Percentiles rank a stretch among this genome's conserved stretches.
phyloP scores from a whole-genome alignment of 2,888 invertebrate species.

The Alcis repandata region DNA sequence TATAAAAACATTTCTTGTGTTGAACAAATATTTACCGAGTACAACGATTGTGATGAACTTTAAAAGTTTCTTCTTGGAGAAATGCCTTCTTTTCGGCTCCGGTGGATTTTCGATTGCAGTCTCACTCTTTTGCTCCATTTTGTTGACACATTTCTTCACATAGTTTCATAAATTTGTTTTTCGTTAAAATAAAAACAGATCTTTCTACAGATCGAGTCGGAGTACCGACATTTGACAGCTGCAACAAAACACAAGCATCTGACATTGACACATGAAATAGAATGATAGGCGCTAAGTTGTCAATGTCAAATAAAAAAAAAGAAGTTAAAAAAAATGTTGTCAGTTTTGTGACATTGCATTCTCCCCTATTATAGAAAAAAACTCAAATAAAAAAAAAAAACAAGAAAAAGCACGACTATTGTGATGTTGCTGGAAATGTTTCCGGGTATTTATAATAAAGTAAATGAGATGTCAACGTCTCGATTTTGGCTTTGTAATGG shows the following conservation, averaged over 20 bases:
- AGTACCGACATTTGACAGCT: background rate
- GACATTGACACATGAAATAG: too few species aligned
- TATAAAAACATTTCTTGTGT: background rate
- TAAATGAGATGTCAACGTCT: too few species aligned
- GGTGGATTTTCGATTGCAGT: slow-evolving; percentile 44
- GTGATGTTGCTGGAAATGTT: too few species aligned
- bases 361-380: too few species aligned
- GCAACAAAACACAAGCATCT: background rate
- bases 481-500: too few species aligned
- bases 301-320: too few species aligned
- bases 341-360: too few species aligned
- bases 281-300: too few species aligned
- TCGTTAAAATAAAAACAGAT: background rate
- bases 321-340: too few species aligned
- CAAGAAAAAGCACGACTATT: too few species aligned
- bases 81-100: slow-evolving; percentile 32
- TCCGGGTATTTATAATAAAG: too few species aligned
- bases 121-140: slow-evolving; percentile 49
- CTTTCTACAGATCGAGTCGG: background rate
- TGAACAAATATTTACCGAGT: slow-evolving; percentile 48
- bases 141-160: slow-evolving; percentile 22
- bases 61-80: slow-evolving; percentile 42
- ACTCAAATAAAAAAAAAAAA: too few species aligned
- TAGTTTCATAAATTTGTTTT: background rate
- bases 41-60: slow-evolving; percentile 44